Conservation (phyloP, 2,888 invertebrate species). For the Teleogryllus oceanicus region DNA sequence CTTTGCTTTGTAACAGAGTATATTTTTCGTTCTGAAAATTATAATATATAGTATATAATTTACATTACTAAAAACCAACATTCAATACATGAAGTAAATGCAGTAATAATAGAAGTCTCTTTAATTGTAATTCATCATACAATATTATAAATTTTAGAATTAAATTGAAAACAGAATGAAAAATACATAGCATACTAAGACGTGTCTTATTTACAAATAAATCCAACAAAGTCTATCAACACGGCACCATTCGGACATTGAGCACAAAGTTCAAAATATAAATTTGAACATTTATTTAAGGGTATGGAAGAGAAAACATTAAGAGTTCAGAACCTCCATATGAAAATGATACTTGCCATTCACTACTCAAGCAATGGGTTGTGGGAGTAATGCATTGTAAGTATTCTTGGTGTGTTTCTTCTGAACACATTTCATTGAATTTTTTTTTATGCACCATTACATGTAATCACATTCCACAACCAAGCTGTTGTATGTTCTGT, state of each 20-base stretch:
- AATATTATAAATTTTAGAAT: background rate
- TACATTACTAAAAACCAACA: background rate
- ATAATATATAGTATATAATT: background rate
- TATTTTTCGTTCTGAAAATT: no score
- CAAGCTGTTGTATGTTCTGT: no score
- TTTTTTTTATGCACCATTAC: no score
- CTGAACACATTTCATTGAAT: no score
- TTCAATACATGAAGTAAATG: background rate
- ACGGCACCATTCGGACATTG: background rate
- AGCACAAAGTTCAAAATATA: background rate
- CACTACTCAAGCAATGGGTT: no score
- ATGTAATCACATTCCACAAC: no score
- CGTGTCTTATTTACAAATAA: background rate
- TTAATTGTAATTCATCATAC: background rate
- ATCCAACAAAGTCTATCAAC: slow-evolving; percentile 1
- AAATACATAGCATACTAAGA: background rate
- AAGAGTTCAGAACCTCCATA: no score
- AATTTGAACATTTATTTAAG: background rate
- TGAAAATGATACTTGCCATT: no score
- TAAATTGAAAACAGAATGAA: background rate
- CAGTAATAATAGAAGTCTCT: background rate
- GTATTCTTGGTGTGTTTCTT: no score
- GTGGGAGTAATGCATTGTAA: no score
- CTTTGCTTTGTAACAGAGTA: no score
- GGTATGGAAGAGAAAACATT: background rate